A percentile compares a stretch with the other conserved stretches of the same genome.
These are phyloP conservation scores for Anagrus nilaparvatae DNA, from an alignment of 1,140 invertebrate genomes.

Conservation along the genomic window DNA sequence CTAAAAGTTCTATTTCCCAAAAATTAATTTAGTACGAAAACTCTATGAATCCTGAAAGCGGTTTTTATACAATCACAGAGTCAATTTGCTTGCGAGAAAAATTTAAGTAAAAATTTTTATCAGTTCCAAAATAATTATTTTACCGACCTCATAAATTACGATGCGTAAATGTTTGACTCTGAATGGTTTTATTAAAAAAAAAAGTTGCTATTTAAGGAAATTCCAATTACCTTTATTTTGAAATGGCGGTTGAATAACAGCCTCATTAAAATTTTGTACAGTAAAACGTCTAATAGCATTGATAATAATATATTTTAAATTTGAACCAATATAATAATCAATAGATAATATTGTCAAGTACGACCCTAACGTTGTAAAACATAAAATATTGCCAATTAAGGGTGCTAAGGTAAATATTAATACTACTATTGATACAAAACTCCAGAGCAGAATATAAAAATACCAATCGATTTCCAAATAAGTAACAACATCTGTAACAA, in stretches of 20 bases:
- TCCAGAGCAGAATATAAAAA: slow-evolving; percentile 55
- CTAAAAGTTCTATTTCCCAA: too few relatives aligned
- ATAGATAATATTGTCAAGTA: slow-evolving; percentile 50
- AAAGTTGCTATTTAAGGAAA: slow-evolving; percentile 2
- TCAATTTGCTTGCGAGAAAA: too few relatives aligned
- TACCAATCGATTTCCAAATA: slow-evolving; percentile 45
- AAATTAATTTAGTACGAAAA: too few relatives aligned
- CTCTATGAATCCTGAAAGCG: too few relatives aligned
- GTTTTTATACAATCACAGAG: too few relatives aligned
- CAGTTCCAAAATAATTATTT: not conserved
- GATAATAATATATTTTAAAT: slow-evolving; percentile 59
- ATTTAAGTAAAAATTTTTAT: not conserved
- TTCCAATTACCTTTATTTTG: slow-evolving; percentile 46
- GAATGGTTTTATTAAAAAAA: too few relatives aligned
- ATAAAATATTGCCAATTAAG: slow-evolving; percentile 49
- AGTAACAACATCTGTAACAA: slow-evolving; percentile 46
- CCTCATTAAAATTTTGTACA: slow-evolving; percentile 47
- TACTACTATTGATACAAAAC: slow-evolving; percentile 45
- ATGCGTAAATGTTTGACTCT: too few relatives aligned
- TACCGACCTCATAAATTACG: too few relatives aligned
- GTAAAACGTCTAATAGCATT: slow-evolving; percentile 52
- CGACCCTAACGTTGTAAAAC: slow-evolving; percentile 52
- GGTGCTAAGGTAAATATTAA: slow-evolving; percentile 43
- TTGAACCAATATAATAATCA: slow-evolving; percentile 53
- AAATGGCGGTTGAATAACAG: slow-evolving; percentile 51